Conservation (phyloP, 2,888 invertebrate species). For the Drosophila austrosaltans region DNA sequence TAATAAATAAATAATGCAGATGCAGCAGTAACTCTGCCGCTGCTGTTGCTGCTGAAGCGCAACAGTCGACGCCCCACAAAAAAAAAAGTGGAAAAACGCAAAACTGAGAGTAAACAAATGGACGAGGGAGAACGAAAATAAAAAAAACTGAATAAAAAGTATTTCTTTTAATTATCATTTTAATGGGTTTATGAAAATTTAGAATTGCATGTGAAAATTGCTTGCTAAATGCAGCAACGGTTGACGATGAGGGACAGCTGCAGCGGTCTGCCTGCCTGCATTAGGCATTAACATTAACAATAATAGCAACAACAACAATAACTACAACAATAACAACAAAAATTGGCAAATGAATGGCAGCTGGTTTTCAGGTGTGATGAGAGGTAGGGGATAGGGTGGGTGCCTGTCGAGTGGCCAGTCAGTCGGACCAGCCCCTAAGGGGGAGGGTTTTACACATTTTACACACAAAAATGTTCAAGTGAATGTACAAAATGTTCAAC, state of each 20-base stretch:
- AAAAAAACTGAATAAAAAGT: constrained; percentile 28
- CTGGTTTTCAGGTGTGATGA: constrained; percentile 36
- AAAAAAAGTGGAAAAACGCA: constrained; percentile 24
- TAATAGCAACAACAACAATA: constrained; percentile 33
- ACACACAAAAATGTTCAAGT: constrained; percentile 21
- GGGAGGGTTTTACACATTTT: constrained; percentile 14
- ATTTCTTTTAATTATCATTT: constrained; percentile 79
- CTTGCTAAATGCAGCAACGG: constrained; percentile 53
- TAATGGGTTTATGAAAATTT: constrained; percentile 80
- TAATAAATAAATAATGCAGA: constrained; percentile 77
- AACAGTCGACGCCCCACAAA: constrained; percentile 38
- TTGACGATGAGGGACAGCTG: constrained; percentile 53
- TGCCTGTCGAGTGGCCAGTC: neutral
- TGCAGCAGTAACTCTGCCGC: constrained; percentile 52
- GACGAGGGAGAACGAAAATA: constrained; percentile 34
- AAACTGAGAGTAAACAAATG: constrained; percentile 16
- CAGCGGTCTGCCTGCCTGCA: constrained; percentile 34
- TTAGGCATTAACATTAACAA: constrained; percentile 39
- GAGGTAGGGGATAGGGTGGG: constrained; percentile 1
- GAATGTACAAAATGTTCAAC: constrained; percentile 22
- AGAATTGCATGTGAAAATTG: constrained; percentile 73
- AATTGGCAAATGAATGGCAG: constrained; percentile 39
- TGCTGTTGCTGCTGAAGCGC: constrained; percentile 30
- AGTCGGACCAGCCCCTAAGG: constrained; percentile 3
- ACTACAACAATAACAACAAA: constrained; percentile 14